Base-by-base conservation (phyloP, 1,140 invertebrate genomes). In the Zaprionus inermis region DNA sequence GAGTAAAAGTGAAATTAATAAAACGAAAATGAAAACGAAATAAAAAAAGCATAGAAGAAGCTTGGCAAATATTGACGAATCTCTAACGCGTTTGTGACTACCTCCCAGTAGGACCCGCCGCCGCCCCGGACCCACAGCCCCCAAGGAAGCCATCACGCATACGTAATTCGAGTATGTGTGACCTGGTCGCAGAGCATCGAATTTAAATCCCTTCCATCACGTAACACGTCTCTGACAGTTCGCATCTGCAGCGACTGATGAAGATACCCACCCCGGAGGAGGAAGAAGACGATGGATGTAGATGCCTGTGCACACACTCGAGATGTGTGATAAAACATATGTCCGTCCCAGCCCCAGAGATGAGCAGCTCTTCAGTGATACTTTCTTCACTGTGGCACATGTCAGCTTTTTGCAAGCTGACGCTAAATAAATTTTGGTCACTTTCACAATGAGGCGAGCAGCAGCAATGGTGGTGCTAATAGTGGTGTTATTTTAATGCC, bases 1-100 rank as follows among this genome's bases (percentile, higher is more conserved):
- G 83, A 84, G 83, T 89, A 88, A 88, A 88, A 88, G 83, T 88
- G 83, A 89, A 88, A 88, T 89, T 88, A 89, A 89, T 73, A 75
- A 83, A 72, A 68, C n/a, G 65, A 72, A 66, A 72, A 72, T 5
- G 69, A 75, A 82, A 69, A 67, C 61, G 72, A 74, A 76, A 80
- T 79, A 59, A 76, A 80, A 80, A 79, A 61, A 56, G 72, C 68
- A 63, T 64, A 44, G 46, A 61, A 24, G 59, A 66, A 83, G 79
- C 73, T 75, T 81, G 52, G 83, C 83, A 76, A 88, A 88, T 89
- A 89, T 88, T 85, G 81, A 85, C 81, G 9, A 73, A 51, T 58
- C 14, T 68, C 52, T 44, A 69, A 67, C 34, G 60, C 60, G 30
- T 54, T 69, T 78, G 69, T 38, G 69, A 51, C 54, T 30, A 44